Percentiles rank a stretch among this genome's conserved stretches.
phyloP scores from a whole-genome alignment of 2,797 vertebrate species.

The Sarcophilus harrisii region DNA sequence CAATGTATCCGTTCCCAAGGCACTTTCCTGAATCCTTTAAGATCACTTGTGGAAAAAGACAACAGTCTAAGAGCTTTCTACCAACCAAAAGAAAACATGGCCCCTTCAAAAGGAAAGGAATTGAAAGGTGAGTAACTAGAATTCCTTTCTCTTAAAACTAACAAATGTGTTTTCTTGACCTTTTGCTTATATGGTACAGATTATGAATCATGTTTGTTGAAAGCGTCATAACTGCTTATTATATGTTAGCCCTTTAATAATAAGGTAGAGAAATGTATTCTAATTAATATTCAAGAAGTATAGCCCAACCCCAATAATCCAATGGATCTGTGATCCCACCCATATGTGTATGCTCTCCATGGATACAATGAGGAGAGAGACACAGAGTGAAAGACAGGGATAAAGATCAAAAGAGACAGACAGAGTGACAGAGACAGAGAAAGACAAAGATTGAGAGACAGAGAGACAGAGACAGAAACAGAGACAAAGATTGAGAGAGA shows the following conservation, averaged over 20 bases:
- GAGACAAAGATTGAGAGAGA: not conserved
- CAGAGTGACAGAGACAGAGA: not conserved
- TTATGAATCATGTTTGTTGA: not conserved
- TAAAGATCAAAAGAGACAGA: not conserved
- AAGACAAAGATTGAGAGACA: not conserved
- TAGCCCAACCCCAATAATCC: not conserved
- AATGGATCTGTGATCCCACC: not conserved
- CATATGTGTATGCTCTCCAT: not conserved
- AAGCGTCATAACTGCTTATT: not conserved
- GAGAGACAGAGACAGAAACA: not conserved
- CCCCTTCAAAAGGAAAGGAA: constrained; percentile 68
- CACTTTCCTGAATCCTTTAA: not conserved
- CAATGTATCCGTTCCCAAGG: constrained; percentile 38
- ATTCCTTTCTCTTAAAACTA: not conserved
- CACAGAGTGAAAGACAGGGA: too few relatives aligned
- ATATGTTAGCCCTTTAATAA: not conserved
- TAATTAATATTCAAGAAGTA: not conserved
- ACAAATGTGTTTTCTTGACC: not conserved
- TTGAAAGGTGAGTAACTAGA: constrained; percentile 69
- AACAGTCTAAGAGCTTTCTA: constrained; percentile 6
- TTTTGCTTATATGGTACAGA: constrained; percentile 11
- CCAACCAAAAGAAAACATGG: constrained; percentile 52
- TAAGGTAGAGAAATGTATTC: not conserved
- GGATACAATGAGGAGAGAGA: not conserved
- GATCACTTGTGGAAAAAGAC: not conserved